phyloP scores from a whole-genome alignment of 2,888 invertebrate species.

The Lagria hirta region DNA sequence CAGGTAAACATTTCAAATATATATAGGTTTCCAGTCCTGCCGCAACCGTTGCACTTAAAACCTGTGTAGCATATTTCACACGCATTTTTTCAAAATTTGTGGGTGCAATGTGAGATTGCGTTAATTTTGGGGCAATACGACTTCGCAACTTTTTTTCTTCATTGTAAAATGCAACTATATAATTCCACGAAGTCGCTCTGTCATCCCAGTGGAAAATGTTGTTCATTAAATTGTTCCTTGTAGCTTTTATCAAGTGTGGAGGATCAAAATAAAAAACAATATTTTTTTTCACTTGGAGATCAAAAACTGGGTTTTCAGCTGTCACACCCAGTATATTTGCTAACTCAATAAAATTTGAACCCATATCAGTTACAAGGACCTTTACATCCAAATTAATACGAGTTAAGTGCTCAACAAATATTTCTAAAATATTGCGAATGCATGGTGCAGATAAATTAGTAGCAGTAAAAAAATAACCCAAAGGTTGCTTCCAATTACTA shows the following conservation, averaged over 20 bases:
- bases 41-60: slow-evolving; percentile 5
- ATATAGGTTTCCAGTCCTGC: slow-evolving; percentile 4
- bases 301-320: slow-evolving; percentile 1
- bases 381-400: slow-evolving; percentile 12
- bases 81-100: background rate
- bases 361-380: slow-evolving; percentile 15
- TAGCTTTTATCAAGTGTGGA: slow-evolving; percentile 6
- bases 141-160: slow-evolving; percentile 1
- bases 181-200: slow-evolving; percentile 6
- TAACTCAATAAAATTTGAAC: slow-evolving; percentile 10
- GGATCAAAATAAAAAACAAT: slow-evolving; percentile 8
- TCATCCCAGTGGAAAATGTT: slow-evolving; percentile 5
- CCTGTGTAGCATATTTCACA: slow-evolving; percentile 6
- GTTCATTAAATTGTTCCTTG: slow-evolving; percentile 9
- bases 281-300: slow-evolving; percentile 2
- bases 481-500: slow-evolving; percentile 25
- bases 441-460: slow-evolving; percentile 2
- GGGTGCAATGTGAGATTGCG: slow-evolving; percentile 5
- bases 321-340: slow-evolving; percentile 11
- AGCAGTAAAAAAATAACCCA: slow-evolving; percentile 20
- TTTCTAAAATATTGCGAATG: slow-evolving; percentile 12
- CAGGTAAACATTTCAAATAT: too few species aligned
- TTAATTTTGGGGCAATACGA: slow-evolving; percentile 4
- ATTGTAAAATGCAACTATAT: slow-evolving; percentile 4
- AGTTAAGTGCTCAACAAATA: slow-evolving; percentile 13